phyloP scores from a whole-genome alignment of 1,140 invertebrate genomes.

The Ostrea denselamellosa region DNA sequence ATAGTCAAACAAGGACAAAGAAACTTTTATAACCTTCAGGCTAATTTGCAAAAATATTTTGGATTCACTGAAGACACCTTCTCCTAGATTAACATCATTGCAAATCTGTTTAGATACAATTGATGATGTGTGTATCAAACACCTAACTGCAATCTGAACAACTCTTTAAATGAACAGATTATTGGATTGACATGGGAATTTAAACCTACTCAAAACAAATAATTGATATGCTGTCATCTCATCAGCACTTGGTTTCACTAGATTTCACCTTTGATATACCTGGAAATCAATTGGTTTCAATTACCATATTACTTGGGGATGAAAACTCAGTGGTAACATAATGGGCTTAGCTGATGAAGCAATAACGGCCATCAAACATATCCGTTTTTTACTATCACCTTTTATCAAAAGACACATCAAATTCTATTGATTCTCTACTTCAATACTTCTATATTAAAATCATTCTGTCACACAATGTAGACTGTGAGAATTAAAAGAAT shows the following conservation, averaged over 20 bases:
- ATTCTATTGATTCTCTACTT: too few relatives aligned
- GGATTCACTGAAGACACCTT: too few relatives aligned
- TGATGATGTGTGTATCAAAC: too few relatives aligned
- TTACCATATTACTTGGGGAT: not conserved
- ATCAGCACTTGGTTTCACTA: not conserved
- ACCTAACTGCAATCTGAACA: too few relatives aligned
- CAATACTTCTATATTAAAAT: too few relatives aligned
- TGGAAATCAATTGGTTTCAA: slow-evolving; percentile 29
- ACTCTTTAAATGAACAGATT: not conserved
- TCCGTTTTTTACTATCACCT: not conserved
- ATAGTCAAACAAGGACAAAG: too few relatives aligned
- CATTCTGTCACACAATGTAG: too few relatives aligned
- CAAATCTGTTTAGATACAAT: too few relatives aligned
- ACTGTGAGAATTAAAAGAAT: too few relatives aligned
- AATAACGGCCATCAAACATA: not conserved
- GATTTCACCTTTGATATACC: slow-evolving; percentile 11
- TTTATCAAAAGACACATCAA: not conserved
- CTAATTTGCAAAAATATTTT: too few relatives aligned
- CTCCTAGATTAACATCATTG: too few relatives aligned
- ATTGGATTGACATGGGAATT: not conserved
- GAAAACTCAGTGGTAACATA: not conserved
- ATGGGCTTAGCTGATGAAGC: not conserved
- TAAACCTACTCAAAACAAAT: not conserved
- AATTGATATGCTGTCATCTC: not conserved
- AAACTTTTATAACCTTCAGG: too few relatives aligned